phyloP scores from a whole-genome alignment of 2,113 vertebrate genomes.

The Ageneiosus marmoratus region DNA sequence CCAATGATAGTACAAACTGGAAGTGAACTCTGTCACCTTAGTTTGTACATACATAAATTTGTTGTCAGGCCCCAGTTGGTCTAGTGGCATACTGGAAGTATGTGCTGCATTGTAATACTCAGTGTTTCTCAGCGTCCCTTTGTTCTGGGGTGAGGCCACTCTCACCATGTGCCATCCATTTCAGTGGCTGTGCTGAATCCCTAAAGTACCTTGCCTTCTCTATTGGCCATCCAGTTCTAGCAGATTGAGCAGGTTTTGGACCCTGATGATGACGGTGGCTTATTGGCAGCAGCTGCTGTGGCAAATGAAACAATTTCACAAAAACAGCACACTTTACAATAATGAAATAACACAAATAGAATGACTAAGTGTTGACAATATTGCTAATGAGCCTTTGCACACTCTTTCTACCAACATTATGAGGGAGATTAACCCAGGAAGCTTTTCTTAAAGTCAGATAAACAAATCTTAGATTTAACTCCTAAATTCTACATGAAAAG shows the following conservation, averaged over 20 bases:
- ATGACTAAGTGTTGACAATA: neutral
- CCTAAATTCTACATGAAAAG: neutral
- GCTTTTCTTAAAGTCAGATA: neutral
- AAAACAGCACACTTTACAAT: neutral
- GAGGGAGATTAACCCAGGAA: neutral
- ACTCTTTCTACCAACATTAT: too few species aligned
- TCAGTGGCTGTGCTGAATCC: conserved; percentile 35
- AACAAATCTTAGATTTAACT: neutral
- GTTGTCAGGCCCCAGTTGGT: conserved; percentile 28
- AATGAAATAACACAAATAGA: neutral
- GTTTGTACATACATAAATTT: conserved; percentile 8
- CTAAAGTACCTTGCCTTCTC: neutral
- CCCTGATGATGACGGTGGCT: conserved; percentile 55
- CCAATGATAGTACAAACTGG: conserved; percentile 7
- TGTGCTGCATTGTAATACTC: conserved; percentile 21
- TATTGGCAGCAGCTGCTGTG: conserved; percentile 40
- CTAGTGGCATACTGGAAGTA: conserved; percentile 28
- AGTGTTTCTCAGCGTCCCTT: conserved; percentile 11
- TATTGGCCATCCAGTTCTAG: conserved; percentile 52
- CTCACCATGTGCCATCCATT: conserved; percentile 17
- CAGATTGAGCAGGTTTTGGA: conserved; percentile 75
- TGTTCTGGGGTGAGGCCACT: conserved; percentile 18
- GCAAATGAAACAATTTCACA: conserved; percentile 34
- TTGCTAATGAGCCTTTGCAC: neutral
- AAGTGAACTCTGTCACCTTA: neutral